Evolutionary conservation across 2,888 invertebrate genomes (phyloP).

Genomic region (Diarsia rubi): DNA sequence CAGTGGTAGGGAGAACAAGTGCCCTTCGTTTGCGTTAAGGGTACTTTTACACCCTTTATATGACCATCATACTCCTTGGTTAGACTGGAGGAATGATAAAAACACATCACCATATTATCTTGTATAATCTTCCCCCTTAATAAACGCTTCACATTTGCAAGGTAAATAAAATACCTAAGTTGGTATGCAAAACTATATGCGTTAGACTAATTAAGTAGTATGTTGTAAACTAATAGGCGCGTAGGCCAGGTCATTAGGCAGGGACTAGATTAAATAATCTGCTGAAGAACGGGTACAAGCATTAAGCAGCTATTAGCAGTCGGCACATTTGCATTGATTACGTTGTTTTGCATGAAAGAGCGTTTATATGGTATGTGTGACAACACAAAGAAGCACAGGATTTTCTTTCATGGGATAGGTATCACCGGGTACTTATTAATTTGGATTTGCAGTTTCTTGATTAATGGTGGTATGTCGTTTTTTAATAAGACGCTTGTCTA

Average conservation of each 20-base stretch:
- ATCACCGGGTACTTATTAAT: background rate
- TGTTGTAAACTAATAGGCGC: slow-evolving; percentile 35
- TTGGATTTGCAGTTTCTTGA: background rate
- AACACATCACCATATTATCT: background rate
- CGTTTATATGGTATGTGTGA: background rate
- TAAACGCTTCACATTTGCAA: background rate
- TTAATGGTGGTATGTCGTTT: too few relatives aligned
- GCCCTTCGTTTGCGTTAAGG: too few relatives aligned
- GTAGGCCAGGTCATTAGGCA: slow-evolving; percentile 48
- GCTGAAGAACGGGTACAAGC: slow-evolving; percentile 6
- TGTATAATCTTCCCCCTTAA: slow-evolving; percentile 1
- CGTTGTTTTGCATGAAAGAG: slow-evolving; percentile 22
- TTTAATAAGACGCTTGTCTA: too few relatives aligned
- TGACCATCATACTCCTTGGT: too few relatives aligned
- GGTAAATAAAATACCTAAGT: slow-evolving; percentile 8
- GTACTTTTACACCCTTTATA: too few relatives aligned
- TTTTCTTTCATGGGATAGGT: background rate
- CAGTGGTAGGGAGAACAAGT: too few relatives aligned
- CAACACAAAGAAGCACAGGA: background rate
- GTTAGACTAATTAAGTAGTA: background rate
- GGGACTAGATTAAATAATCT: slow-evolving; percentile 43
- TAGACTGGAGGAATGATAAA: background rate
- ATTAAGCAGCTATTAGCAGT: slow-evolving; percentile 36
- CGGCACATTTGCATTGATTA: slow-evolving; percentile 62
- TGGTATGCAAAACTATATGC: background rate